phyloP scores from a whole-genome alignment of 2,113 vertebrate species.

The Columba janthina region DNA sequence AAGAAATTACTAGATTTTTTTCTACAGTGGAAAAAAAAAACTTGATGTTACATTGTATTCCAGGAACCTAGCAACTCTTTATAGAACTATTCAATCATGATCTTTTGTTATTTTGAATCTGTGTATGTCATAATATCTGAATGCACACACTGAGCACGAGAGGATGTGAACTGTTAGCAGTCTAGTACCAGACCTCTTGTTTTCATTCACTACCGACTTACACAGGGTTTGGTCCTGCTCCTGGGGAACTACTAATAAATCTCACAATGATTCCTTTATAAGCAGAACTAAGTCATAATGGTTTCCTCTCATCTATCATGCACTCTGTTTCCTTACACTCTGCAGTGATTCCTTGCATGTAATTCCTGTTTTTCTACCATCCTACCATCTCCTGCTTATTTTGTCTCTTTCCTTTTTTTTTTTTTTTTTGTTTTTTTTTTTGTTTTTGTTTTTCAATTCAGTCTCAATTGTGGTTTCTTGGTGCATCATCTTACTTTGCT shows the following conservation, averaged over 20 bases:
- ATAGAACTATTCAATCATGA: neutral
- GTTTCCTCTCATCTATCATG: neutral
- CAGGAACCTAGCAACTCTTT: neutral
- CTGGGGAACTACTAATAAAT: neutral
- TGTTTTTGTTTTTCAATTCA: neutral
- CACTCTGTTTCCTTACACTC: neutral
- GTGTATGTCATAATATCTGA: neutral
- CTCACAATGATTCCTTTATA: neutral
- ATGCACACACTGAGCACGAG: neutral
- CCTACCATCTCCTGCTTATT: neutral
- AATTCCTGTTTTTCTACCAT: neutral
- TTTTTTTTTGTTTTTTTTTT: too few relatives aligned
- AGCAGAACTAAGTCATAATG: neutral
- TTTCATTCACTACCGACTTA: neutral
- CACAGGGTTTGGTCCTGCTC: neutral
- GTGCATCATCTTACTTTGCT: neutral
- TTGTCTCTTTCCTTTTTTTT: neutral
- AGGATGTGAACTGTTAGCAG: neutral
- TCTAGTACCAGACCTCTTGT: neutral
- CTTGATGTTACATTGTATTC: neutral
- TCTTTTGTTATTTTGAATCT: neutral
- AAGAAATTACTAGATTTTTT: neutral
- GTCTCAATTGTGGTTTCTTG: neutral
- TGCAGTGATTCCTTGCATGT: neutral
- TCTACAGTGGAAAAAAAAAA: neutral